phyloP scores from a whole-genome alignment of 2,888 invertebrate species.

The Cantharis lateralis region DNA sequence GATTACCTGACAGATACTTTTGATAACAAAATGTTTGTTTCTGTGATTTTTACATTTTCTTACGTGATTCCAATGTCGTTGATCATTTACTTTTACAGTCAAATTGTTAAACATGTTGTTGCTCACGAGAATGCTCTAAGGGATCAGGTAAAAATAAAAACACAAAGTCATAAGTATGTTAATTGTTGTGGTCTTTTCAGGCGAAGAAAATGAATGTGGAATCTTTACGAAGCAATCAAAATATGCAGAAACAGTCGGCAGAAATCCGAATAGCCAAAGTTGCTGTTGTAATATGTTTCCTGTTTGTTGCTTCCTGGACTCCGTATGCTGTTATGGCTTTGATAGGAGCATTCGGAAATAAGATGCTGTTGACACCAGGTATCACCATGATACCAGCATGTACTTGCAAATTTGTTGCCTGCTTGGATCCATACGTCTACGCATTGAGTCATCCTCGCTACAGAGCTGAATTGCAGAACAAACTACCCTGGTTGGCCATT shows the following conservation, averaged over 20 bases:
- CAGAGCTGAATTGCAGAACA: conserved; percentile 78
- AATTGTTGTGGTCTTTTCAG: conserved; percentile 45
- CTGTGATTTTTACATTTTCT: conserved; percentile 74
- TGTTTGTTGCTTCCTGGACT: conserved; percentile 87
- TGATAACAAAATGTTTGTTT: conserved; percentile 79
- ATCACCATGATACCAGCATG: conserved; percentile 87
- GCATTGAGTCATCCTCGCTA: conserved; percentile 90
- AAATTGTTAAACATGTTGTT: conserved; percentile 86
- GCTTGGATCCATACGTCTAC: conserved; percentile 90
- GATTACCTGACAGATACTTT: conserved; percentile 81
- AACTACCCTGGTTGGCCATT: conserved; percentile 79
- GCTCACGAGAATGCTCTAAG: conserved; percentile 82
- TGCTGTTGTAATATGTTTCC: conserved; percentile 83
- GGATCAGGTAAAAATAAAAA: conserved; percentile 50
- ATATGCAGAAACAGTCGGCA: conserved; percentile 70
- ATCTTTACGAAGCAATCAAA: conserved; percentile 74
- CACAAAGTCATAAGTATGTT: background rate
- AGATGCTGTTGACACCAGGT: conserved; percentile 71
- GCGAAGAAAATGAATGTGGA: conserved; percentile 93
- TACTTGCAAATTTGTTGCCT: conserved; percentile 86
- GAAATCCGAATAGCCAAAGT: conserved; percentile 88
- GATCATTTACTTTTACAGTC: conserved; percentile 83
- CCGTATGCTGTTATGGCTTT: conserved; percentile 85
- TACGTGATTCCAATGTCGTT: conserved; percentile 77
- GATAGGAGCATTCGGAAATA: conserved; percentile 82